Base-by-base conservation (phyloP, 2,797 vertebrate species). In the Nasua narica region DNA sequence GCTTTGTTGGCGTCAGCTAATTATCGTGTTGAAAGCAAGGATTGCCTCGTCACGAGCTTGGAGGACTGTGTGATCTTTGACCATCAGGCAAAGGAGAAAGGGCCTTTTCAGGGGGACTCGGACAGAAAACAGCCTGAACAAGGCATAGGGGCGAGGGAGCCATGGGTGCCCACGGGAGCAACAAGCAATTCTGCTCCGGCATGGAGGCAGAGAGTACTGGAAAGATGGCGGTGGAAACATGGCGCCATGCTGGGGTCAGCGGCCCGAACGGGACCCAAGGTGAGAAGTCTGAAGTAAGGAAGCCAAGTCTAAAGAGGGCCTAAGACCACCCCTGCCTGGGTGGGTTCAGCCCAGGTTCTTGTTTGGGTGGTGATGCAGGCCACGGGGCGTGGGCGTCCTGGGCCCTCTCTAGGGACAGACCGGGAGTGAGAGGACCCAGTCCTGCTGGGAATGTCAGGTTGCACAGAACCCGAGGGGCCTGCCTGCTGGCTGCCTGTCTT, bases 91-190 rank as follows among this genome's bases (percentile, higher is more conserved):
- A 23, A 5, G 29, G 56, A 65, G 46, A 29, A 72, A 35, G 35
- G 27, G 43, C 13, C n/a, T 58, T 12, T 37, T 16, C 19, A 37
- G 7, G 29, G 25, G 16, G 5, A 3, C 25, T 2, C 6, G 6
- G 32, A 32, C n/a, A 14, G 76, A 65, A 43, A 27, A 37, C 27
- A 25, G n/a, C 25, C 14, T 10, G 7, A 35, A 29, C 35, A 25
- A 35, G 43, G 40, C 62, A 62, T 4, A 8, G 87, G 62, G 27
- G 9, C 27, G 12, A 70, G 35, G 56, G 54, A 19, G 23, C n/a
- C 14, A 0, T 0, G 4, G 6, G 1, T 14, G 35, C n/a, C 54
- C 15, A 2, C 5, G 48, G 43, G 77, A 50, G 32, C 18, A 7
- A 37, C 40, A 1, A 43, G 56, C 0, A 3, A 15, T 19, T 90